phyloP scores from a whole-genome alignment of 2,888 invertebrate species.

The Caenorhabditis uteleia region DNA sequence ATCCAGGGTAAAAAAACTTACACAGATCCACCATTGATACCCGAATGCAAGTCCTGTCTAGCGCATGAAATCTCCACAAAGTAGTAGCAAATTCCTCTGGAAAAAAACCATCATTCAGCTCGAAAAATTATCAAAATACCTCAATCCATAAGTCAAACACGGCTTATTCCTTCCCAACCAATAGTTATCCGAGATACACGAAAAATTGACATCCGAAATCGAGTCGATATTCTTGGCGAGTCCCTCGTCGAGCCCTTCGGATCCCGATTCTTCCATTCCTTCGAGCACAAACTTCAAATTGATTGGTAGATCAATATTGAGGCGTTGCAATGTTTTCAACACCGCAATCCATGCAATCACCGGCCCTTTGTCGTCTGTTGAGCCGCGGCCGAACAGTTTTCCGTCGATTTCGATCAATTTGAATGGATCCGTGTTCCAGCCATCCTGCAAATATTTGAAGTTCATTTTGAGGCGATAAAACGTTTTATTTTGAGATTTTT shows the following conservation, averaged over 20 bases:
- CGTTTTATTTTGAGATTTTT: neutral
- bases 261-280: conserved; percentile 98
- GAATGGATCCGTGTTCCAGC: conserved; percentile 95
- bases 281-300: conserved; percentile 88
- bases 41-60: conserved; percentile 90
- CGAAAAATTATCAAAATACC: conserved; percentile 38
- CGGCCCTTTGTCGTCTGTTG: conserved; percentile 88
- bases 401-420: conserved; percentile 84
- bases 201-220: conserved; percentile 81
- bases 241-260: conserved; percentile 89
- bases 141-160: conserved; percentile 92
- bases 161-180: conserved; percentile 97
- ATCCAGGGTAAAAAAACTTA: conserved; percentile 72
- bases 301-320: conserved; percentile 77
- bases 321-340: conserved; percentile 83
- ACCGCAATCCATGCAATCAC: conserved; percentile 94
- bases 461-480: too few species aligned
- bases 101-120: conserved; percentile 39
- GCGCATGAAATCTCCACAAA: conserved; percentile 81
- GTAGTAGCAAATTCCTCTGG: conserved; percentile 81
- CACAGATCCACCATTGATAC: conserved; percentile 92
- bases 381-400: conserved; percentile 88
- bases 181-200: conserved; percentile 97
- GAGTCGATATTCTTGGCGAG: conserved; percentile 73
- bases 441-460: conserved; percentile 71